Conservation (phyloP, 1,140 invertebrate genomes). For the Sesamia nonagrioides region DNA sequence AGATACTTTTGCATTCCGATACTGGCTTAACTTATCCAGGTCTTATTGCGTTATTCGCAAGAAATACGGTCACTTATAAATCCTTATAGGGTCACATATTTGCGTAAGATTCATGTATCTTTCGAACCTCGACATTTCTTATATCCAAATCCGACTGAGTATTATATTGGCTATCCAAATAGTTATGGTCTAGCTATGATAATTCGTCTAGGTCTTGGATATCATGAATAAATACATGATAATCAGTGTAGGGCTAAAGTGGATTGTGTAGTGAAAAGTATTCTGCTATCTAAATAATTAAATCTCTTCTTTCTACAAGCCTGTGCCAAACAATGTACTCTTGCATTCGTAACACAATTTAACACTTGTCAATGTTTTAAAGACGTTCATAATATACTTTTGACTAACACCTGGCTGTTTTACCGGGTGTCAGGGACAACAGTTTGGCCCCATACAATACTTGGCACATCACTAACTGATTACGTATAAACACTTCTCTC, state of each 20-base stretch:
- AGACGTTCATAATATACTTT: slow-evolving; percentile 10
- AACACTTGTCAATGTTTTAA: slow-evolving; percentile 11
- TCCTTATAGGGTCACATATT: neutral
- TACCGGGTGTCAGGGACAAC: slow-evolving; percentile 61
- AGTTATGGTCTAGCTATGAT: neutral
- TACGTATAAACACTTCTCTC: neutral
- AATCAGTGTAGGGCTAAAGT: neutral
- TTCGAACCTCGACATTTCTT: neutral
- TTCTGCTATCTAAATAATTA: neutral
- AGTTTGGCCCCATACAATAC: slow-evolving; percentile 58
- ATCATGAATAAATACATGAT: neutral
- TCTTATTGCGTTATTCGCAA: neutral
- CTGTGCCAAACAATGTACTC: neutral
- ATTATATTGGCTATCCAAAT: neutral
- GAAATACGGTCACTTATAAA: neutral
- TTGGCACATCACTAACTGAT: slow-evolving; percentile 54
- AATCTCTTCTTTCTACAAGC: neutral
- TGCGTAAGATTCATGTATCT: neutral
- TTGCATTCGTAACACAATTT: neutral
- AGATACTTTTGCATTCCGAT: slow-evolving; percentile 3
- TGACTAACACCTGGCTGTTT: slow-evolving; percentile 41
- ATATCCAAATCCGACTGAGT: neutral
- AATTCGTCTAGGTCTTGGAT: neutral
- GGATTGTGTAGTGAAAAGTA: neutral
- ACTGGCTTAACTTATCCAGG: neutral